phyloP scores from a whole-genome alignment of 2,888 invertebrate species.

The Crepidodera aurea region DNA sequence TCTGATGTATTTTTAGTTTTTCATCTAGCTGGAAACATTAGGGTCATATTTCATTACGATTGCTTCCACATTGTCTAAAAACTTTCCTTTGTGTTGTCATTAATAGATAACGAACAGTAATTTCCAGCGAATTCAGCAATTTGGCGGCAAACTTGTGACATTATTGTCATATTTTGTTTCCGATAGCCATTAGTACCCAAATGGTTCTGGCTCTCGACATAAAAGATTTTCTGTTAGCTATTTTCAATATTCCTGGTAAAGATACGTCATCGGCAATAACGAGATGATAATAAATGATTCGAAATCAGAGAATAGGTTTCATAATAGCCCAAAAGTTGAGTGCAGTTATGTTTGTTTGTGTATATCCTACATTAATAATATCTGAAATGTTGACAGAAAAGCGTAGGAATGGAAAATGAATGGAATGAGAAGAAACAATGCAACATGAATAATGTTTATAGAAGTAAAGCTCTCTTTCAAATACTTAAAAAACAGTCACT shows the following conservation, averaged over 20 bases:
- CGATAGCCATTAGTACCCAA: conserved; percentile 3
- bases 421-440: not conserved
- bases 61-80: conserved; percentile 8
- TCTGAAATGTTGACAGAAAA: not conserved
- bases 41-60: conserved; percentile 5
- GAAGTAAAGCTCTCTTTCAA: too few relatives aligned
- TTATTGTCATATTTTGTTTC: conserved; percentile 15
- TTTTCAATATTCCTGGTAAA: conserved; percentile 7
- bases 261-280: not conserved
- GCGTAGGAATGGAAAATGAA: not conserved
- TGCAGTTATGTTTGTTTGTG: conserved; percentile 6
- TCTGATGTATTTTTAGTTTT: too few relatives aligned
- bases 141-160: conserved; percentile 11
- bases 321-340: not conserved
- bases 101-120: conserved; percentile 16
- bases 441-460: too few relatives aligned
- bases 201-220: not conserved
- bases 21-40: not conserved
- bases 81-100: conserved; percentile 1
- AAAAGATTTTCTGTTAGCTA: not conserved
- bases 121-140: conserved; percentile 5
- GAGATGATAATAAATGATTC: conserved; percentile 13
- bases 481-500: too few relatives aligned
- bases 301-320: not conserved
- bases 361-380: conserved; percentile 1